Evolutionary conservation across 2,797 vertebrate species (phyloP).

Genomic region (Peromyscus eremicus): DNA sequence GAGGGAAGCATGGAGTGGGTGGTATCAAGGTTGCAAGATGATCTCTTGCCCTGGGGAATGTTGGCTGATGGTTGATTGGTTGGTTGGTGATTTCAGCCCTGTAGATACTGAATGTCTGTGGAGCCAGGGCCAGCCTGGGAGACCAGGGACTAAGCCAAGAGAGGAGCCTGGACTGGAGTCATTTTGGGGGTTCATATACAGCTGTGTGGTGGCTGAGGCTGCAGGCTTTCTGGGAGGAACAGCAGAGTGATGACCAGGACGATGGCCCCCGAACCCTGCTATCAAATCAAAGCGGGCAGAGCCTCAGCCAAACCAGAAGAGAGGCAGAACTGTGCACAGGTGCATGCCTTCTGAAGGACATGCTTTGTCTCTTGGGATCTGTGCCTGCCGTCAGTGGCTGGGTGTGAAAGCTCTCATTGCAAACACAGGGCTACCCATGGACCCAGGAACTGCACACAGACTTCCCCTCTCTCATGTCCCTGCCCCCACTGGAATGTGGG

Average conservation of each 20-base stretch:
- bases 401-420: not conserved
- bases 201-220: not conserved
- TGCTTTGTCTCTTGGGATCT: not conserved
- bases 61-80: not conserved
- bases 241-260: not conserved
- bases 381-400: not conserved
- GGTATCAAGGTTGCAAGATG: not conserved
- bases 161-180: not conserved
- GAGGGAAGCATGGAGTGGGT: not conserved
- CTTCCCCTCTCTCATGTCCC: not conserved
- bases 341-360: not conserved
- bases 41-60: not conserved
- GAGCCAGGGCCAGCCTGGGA: not conserved
- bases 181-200: not conserved
- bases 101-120: not conserved
- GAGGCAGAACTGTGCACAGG: not conserved
- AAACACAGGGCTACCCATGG: not conserved
- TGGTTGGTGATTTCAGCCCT: not conserved
- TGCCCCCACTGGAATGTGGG: constrained; percentile 57
- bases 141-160: not conserved
- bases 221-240: not conserved
- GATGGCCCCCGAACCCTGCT: not conserved
- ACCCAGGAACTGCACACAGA: not conserved
- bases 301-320: not conserved
- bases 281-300: not conserved